phyloP scores from a whole-genome alignment of 1,140 invertebrate species.

The Nautilus pompilius region DNA sequence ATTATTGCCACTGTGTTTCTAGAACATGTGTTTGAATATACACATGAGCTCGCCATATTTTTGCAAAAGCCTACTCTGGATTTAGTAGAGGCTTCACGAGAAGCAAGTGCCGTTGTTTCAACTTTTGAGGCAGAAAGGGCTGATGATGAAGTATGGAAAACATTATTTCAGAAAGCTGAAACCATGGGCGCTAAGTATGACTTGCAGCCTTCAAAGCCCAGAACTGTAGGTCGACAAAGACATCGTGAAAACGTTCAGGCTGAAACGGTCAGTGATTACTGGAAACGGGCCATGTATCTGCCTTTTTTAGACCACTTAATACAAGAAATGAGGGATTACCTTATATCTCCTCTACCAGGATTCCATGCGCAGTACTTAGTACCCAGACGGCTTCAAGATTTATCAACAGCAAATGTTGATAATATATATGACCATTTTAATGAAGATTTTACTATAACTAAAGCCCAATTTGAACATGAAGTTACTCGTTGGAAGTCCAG shows the following conservation, averaged over 20 bases:
- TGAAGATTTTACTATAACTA: slow-evolving; percentile 2
- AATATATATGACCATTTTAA: neutral
- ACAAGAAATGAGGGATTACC: neutral
- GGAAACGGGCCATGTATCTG: slow-evolving; percentile 6
- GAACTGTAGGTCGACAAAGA: slow-evolving; percentile 5
- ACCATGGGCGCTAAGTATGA: neutral
- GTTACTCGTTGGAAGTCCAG: slow-evolving; percentile 1
- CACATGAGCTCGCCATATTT: too few species aligned
- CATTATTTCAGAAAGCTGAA: slow-evolving; percentile 2
- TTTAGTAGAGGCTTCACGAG: slow-evolving; percentile 3
- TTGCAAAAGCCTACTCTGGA: slow-evolving; percentile 4
- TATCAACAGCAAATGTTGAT: slow-evolving; percentile 2
- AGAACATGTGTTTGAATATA: too few species aligned
- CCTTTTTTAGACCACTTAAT: slow-evolving; percentile 5
- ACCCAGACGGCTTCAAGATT: slow-evolving; percentile 3
- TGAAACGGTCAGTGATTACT: neutral
- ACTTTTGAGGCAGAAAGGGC: neutral
- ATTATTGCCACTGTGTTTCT: too few species aligned
- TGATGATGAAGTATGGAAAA: neutral
- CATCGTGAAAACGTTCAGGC: slow-evolving; percentile 1
- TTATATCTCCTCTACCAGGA: neutral
- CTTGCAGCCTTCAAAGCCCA: slow-evolving; percentile 4
- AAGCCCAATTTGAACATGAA: neutral
- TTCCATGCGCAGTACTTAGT: slow-evolving; percentile 7
- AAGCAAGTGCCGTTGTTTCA: neutral